phyloP scores from a whole-genome alignment of 2,888 invertebrate species.

The Macrosiphum euphorbiae region DNA sequence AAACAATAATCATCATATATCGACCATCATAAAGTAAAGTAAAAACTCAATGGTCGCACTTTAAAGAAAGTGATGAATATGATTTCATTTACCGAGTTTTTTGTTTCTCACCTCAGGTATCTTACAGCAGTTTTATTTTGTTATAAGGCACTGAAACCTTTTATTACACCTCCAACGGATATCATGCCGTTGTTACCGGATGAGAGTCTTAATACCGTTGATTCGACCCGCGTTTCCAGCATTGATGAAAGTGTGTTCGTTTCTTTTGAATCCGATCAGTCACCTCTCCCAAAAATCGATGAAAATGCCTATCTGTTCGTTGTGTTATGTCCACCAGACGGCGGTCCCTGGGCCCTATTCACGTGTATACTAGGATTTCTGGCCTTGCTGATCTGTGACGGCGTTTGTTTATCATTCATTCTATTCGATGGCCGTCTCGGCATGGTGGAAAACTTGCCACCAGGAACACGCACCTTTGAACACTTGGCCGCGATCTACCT shows the following conservation, averaged over 20 bases:
- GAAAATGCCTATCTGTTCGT: not conserved
- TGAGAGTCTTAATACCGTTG: not conserved
- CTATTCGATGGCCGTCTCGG: constrained; percentile 18
- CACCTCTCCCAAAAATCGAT: too few relatives aligned
- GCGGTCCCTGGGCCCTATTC: not conserved
- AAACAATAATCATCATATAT: not conserved
- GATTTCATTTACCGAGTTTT: not conserved
- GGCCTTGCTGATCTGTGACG: constrained; percentile 8
- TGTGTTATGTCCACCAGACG: constrained; percentile 9
- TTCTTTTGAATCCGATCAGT: not conserved
- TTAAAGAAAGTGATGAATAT: not conserved
- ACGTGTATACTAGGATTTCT: not conserved
- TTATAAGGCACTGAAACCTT: not conserved
- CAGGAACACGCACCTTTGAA: not conserved
- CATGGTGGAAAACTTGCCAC: not conserved
- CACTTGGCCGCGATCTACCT: constrained; percentile 11
- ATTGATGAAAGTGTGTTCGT: not conserved
- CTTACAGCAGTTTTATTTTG: not conserved
- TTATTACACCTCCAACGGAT: not conserved
- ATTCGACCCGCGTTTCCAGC: not conserved
- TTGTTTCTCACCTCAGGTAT: not conserved
- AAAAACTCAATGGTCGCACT: not conserved
- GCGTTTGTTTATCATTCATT: constrained; percentile 13
- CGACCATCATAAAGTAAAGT: not conserved
- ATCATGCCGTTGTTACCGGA: not conserved